Evolutionary conservation across 2,888 invertebrate species (phyloP).

Genomic region (Caenorhabditis panamensis): DNA sequence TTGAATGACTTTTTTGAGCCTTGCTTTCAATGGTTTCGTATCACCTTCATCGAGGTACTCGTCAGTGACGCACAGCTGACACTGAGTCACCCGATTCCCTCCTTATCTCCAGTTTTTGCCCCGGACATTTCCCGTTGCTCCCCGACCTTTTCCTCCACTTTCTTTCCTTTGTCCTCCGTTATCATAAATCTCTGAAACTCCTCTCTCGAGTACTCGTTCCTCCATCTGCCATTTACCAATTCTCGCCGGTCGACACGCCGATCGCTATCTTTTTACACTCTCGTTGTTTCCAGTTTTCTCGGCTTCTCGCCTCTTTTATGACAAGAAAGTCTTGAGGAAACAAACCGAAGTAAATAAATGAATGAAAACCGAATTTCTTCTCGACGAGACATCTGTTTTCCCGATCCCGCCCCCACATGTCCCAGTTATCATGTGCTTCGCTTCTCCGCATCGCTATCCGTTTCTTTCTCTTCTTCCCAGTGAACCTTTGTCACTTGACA

Average conservation of each 20-base stretch:
- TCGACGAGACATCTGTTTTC: too few relatives aligned
- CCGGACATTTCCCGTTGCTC: too few relatives aligned
- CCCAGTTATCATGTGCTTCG: conserved; percentile 16
- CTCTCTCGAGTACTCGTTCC: background rate
- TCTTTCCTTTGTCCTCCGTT: background rate
- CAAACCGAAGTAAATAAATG: too few relatives aligned
- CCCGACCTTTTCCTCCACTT: background rate
- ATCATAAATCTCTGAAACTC: conserved; percentile 2
- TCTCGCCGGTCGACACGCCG: conserved; percentile 2
- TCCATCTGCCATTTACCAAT: background rate
- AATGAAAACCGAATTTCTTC: background rate
- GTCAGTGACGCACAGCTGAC: too few relatives aligned
- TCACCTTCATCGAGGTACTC: too few relatives aligned
- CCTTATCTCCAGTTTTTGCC: too few relatives aligned
- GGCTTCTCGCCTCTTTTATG: conserved; percentile 1
- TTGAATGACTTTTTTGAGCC: too few relatives aligned
- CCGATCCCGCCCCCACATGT: background rate
- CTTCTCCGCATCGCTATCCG: background rate
- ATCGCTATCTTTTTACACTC: conserved; percentile 5
- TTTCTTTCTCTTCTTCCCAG: background rate
- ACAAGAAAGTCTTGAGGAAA: too few relatives aligned
- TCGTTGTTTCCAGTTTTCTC: conserved; percentile 5
- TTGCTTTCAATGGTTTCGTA: too few relatives aligned
- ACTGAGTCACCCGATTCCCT: too few relatives aligned
- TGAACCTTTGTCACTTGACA: conserved; percentile 17